Percentiles rank a stretch among this genome's conserved stretches.
Conservation (phyloP, 2,113 vertebrate genomes). For the Brienomyrus brachyistius region DNA sequence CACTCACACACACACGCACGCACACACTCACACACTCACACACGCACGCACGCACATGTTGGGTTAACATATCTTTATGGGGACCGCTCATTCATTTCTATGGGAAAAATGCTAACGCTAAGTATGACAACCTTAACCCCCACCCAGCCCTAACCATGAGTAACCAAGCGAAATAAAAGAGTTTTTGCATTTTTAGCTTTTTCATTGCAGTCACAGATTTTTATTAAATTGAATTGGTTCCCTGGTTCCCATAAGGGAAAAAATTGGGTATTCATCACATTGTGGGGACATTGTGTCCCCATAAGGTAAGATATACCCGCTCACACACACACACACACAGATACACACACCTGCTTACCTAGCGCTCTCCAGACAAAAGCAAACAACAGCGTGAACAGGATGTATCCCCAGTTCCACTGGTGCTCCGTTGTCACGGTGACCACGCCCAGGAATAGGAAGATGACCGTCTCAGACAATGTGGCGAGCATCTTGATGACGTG, state of each 20-base stretch:
- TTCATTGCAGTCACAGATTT: no score
- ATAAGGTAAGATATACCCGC: no score
- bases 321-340: neutral
- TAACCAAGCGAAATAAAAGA: no score
- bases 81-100: no score
- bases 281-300: no score
- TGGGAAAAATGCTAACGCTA: no score
- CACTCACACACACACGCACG: neutral
- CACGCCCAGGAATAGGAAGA: slow-evolving; percentile 97
- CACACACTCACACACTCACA: neutral
- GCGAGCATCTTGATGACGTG: slow-evolving; percentile 95
- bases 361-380: slow-evolving; percentile 83
- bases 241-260: no score
- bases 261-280: no score
- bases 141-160: no score
- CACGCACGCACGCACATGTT: neutral
- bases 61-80: neutral
- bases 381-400: slow-evolving; percentile 85
- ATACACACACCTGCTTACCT: slow-evolving; percentile 53
- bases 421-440: slow-evolving; percentile 89
- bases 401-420: slow-evolving; percentile 94
- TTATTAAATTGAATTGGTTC: no score
- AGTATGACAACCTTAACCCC: no score
- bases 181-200: no score
- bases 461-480: slow-evolving; percentile 89